A percentile compares a stretch with the other conserved stretches of the same genome.
These are phyloP conservation scores for Parapristionchus giblindavisi DNA, from an alignment of 2,888 invertebrate genomes.

Conservation along the genomic window DNA sequence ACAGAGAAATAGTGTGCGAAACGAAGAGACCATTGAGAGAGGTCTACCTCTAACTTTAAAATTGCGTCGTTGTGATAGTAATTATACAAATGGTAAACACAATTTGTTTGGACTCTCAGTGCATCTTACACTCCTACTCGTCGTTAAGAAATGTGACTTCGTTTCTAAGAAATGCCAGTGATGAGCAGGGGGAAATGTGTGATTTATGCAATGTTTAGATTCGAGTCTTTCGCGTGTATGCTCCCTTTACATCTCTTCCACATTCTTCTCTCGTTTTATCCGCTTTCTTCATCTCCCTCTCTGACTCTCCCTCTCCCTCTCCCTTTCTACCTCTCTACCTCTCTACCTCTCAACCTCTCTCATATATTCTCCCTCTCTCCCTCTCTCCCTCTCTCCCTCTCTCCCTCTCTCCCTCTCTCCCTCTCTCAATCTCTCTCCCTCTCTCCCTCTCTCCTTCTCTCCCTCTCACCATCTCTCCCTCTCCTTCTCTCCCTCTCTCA, in stretches of 20 bases:
- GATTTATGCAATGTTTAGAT: no score
- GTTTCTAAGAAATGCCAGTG: no score
- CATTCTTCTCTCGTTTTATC: background rate
- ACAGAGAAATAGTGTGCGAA: no score
- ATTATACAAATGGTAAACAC: no score
- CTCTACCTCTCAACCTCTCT: background rate
- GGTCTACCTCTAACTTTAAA: no score
- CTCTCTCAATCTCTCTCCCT: conserved; percentile 30
- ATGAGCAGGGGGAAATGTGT: no score
- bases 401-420: conserved; percentile 39
- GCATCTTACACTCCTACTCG: no score
- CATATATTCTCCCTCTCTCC: background rate
- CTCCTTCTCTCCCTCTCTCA: conserved; percentile 2
- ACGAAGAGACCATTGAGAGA: no score
- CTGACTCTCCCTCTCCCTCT: background rate
- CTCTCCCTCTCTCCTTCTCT: conserved; percentile 1
- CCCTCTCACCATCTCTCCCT: conserved; percentile 5
- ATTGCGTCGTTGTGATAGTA: no score
- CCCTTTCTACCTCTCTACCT: background rate
- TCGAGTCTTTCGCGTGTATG: no score
- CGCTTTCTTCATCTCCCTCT: background rate
- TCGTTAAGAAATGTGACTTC: no score
- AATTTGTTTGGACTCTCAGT: no score
- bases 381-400: conserved; percentile 33
- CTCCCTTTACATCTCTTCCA: background rate